Evolutionary conservation across 2,113 vertebrate genomes (phyloP).

Genomic region (Chaetops frenatus): DNA sequence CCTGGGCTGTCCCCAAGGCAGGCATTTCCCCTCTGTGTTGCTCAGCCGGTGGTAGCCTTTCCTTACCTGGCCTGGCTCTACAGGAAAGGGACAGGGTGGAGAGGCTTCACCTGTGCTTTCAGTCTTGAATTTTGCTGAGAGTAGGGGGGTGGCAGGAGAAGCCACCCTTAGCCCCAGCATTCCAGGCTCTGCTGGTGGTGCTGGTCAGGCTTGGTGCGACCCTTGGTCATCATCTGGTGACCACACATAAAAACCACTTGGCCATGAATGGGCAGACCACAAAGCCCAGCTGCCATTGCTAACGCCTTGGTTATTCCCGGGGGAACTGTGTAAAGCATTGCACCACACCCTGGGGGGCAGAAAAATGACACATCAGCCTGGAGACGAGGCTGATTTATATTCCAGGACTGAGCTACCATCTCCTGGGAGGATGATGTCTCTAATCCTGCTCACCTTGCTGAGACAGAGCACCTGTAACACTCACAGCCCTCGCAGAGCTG

Average conservation of each 20-base stretch:
- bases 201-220: not conserved
- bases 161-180: not conserved
- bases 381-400: not conserved
- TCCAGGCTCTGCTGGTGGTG: not conserved
- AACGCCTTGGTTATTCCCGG: not conserved
- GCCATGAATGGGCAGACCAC: not conserved
- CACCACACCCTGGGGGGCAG: not conserved
- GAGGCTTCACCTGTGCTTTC: not conserved
- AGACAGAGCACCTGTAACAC: conserved; percentile 12
- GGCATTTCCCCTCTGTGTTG: not conserved
- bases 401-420: not conserved
- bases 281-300: not conserved
- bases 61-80: not conserved
- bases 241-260: not conserved
- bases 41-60: not conserved
- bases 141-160: not conserved
- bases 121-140: not conserved
- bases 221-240: not conserved
- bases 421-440: not conserved
- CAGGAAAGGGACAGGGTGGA: not conserved
- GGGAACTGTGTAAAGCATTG: not conserved
- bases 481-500: not conserved
- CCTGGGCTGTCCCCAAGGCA: not conserved
- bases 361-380: not conserved
- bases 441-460: not conserved